Evolutionary conservation across 2,888 invertebrate genomes (phyloP).

Genomic region (Argyresthia albistria): DNA sequence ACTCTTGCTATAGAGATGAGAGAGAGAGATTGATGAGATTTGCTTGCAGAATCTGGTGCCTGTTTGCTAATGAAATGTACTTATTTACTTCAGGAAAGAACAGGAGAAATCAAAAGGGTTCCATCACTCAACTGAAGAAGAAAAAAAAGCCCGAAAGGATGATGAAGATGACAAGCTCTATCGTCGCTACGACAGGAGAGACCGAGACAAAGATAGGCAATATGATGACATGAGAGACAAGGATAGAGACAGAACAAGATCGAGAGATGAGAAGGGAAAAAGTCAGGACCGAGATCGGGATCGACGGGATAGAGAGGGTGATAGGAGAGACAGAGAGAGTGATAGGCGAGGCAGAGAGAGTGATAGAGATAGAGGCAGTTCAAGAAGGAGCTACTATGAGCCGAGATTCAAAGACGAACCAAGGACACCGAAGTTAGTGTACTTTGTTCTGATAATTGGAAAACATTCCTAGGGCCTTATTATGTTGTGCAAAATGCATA

Average conservation of each 20-base stretch:
- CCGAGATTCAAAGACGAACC: slow-evolving; percentile 89
- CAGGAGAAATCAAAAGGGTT: slow-evolving; percentile 79
- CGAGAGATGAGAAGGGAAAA: slow-evolving; percentile 24
- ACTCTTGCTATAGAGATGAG: too few relatives aligned
- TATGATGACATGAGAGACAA: slow-evolving; percentile 25
- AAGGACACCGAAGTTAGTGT: slow-evolving; percentile 78
- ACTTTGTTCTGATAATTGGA: too few relatives aligned
- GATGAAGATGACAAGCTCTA: slow-evolving; percentile 46
- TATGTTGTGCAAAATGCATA: too few relatives aligned
- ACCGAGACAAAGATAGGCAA: slow-evolving; percentile 25
- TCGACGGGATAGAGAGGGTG: slow-evolving; percentile 22
- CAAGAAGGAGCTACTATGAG: slow-evolving; percentile 65
- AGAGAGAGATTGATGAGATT: too few relatives aligned
- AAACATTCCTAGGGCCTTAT: too few relatives aligned
- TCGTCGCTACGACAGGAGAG: slow-evolving; percentile 37
- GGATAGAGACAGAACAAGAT: slow-evolving; percentile 24
- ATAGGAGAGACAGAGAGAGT: slow-evolving; percentile 24
- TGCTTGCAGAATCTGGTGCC: too few relatives aligned
- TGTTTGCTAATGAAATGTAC: not conserved
- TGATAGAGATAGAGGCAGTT: slow-evolving; percentile 45
- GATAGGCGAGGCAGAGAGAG: slow-evolving; percentile 28
- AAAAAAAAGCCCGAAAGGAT: slow-evolving; percentile 48
- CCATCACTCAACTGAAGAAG: slow-evolving; percentile 77
- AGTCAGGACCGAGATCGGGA: slow-evolving; percentile 29
- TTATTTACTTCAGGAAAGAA: slow-evolving; percentile 40